phyloP scores from a whole-genome alignment of 2,113 vertebrate genomes.

The Thamnophis sirtalis region DNA sequence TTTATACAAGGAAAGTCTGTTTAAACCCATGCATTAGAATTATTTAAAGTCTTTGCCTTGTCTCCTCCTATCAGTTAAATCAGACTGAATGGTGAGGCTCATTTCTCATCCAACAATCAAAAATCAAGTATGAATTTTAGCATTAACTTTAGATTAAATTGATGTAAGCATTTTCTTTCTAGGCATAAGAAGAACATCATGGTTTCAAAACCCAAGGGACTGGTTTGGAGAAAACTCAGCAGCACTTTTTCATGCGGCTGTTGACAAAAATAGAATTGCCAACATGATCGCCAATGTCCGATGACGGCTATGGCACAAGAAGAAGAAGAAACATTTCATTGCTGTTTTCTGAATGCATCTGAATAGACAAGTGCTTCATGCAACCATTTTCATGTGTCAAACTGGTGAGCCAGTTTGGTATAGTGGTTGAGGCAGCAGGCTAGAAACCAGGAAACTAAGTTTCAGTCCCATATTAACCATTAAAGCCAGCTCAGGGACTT shows the following conservation, averaged over 20 bases:
- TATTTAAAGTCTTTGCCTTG: conserved; percentile 30
- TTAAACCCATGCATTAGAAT: conserved; percentile 53
- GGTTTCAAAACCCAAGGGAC: no score
- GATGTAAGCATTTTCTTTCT: not conserved
- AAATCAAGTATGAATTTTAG: conserved; percentile 23
- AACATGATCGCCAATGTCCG: no score
- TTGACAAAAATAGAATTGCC: no score
- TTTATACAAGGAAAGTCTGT: conserved; percentile 37
- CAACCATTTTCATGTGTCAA: not conserved
- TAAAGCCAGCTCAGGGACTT: not conserved
- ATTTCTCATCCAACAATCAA: conserved; percentile 8
- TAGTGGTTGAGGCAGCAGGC: not conserved
- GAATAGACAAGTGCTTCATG: not conserved
- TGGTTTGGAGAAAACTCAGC: no score
- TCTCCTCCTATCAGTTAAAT: not conserved
- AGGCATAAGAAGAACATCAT: no score
- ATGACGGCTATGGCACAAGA: no score
- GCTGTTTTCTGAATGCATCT: not conserved
- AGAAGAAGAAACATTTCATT: not conserved
- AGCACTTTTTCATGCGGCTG: no score
- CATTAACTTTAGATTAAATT: conserved; percentile 33
- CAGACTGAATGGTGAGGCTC: not conserved
- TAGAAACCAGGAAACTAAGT: not conserved
- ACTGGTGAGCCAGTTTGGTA: not conserved
- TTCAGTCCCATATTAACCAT: not conserved